phyloP scores from a whole-genome alignment of 2,888 invertebrate genomes.

The Trachelus tabidus region DNA sequence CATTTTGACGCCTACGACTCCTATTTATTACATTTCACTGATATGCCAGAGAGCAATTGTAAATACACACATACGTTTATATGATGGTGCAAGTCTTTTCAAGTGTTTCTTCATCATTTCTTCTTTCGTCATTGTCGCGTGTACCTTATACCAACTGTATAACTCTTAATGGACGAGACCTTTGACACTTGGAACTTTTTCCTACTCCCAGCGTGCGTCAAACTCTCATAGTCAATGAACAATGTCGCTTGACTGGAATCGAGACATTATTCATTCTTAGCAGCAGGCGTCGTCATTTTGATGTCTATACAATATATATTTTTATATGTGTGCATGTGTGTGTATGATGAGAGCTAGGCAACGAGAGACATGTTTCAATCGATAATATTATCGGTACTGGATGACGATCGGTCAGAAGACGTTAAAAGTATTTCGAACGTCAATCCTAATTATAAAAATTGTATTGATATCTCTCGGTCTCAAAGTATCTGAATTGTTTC shows the following conservation, averaged over 20 bases:
- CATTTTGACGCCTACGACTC: constrained; percentile 7
- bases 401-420: not conserved
- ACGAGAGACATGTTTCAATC: not conserved
- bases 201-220: not conserved
- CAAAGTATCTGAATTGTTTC: not conserved
- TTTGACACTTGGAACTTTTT: not conserved
- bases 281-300: not conserved
- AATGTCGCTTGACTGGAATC: not conserved
- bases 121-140: constrained; percentile 7
- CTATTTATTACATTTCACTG: constrained; percentile 15
- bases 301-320: not conserved
- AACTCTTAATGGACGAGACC: not conserved
- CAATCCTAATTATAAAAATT: not conserved
- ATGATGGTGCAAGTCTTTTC: not conserved
- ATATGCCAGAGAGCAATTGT: not conserved
- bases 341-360: not conserved
- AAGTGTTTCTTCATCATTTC: constrained; percentile 6
- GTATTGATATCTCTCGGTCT: not conserved
- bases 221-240: not conserved
- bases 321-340: too few species aligned
- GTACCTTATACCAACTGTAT: not conserved
- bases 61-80: not conserved
- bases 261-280: not conserved
- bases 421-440: not conserved
- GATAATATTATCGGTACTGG: not conserved